These are phyloP conservation scores for Odontomachus brunneus DNA, from an alignment of 1,140 invertebrate species.

Conservation along the genomic window DNA sequence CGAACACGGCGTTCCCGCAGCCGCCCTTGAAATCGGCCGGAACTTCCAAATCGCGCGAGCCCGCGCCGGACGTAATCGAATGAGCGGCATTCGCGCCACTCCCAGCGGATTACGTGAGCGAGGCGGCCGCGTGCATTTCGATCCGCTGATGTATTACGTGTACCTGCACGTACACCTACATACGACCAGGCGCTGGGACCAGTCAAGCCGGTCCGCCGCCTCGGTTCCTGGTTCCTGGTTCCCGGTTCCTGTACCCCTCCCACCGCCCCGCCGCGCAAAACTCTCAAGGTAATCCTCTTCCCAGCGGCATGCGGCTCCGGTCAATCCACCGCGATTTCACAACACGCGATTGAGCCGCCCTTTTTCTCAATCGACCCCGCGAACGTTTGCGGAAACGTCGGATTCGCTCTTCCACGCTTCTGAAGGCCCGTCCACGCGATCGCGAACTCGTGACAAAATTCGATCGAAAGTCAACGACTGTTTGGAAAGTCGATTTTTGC, in stretches of 20 bases:
- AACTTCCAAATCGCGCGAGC: conserved; percentile 12
- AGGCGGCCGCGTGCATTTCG: conserved; percentile 59
- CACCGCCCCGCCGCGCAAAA: conserved; percentile 63
- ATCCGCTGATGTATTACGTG: conserved; percentile 68
- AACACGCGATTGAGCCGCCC: conserved; percentile 9
- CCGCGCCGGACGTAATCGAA: conserved; percentile 36
- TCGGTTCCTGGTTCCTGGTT: conserved; percentile 75
- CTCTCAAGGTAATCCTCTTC: conserved; percentile 74
- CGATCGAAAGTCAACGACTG: too few relatives aligned
- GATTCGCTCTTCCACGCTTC: too few relatives aligned
- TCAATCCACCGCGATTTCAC: conserved; percentile 61
- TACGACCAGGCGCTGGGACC: conserved; percentile 61
- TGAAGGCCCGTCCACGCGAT: too few relatives aligned
- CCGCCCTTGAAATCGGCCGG: not conserved
- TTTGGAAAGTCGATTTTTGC: too few relatives aligned
- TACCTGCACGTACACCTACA: conserved; percentile 67
- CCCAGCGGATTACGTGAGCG: conserved; percentile 71
- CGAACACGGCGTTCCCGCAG: not conserved
- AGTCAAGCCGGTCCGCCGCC: conserved; percentile 72
- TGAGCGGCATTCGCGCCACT: conserved; percentile 67
- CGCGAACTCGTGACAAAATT: too few relatives aligned
- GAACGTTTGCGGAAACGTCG: too few relatives aligned
- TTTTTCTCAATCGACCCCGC: too few relatives aligned
- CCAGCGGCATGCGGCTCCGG: conserved; percentile 33
- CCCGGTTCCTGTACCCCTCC: conserved; percentile 67